Evolutionary conservation across 2,797 vertebrate genomes (phyloP).

Genomic region (Sebastes jordani): DNA sequence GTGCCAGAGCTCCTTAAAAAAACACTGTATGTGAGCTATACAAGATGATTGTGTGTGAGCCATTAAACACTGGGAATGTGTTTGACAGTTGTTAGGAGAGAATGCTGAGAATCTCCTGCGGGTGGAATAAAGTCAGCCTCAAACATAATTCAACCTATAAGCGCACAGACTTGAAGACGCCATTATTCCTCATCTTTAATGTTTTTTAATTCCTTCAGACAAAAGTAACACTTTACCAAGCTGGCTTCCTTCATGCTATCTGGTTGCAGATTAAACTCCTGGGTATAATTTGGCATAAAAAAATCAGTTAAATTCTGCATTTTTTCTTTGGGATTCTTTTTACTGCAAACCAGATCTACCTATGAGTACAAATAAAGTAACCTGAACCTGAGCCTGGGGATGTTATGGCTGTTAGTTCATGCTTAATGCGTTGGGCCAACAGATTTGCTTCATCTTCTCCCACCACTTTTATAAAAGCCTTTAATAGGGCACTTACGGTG

Average conservation of each 20-base stretch:
- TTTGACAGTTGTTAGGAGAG: not conserved
- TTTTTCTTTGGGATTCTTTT: not conserved
- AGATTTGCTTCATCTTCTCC: not conserved
- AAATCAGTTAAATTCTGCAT: not conserved
- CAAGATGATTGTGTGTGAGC: not conserved
- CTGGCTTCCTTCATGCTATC: not conserved
- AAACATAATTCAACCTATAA: not conserved
- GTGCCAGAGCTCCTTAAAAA: conserved; percentile 1
- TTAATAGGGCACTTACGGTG: not conserved
- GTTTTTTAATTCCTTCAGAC: not conserved
- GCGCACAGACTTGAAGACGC: not conserved
- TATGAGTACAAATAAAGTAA: no score
- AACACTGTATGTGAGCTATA: not conserved
- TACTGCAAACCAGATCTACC: no score
- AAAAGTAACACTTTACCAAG: not conserved
- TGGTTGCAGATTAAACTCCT: not conserved
- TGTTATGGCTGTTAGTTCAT: not conserved
- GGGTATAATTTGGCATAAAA: not conserved
- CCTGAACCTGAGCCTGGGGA: not conserved
- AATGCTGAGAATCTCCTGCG: not conserved
- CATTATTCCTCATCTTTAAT: not conserved
- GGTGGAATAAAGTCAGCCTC: not conserved
- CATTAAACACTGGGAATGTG: not conserved
- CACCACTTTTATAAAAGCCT: not conserved
- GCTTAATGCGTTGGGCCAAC: not conserved